Conservation (phyloP, 2,888 invertebrate genomes). For the Lithophane leautieri region DNA sequence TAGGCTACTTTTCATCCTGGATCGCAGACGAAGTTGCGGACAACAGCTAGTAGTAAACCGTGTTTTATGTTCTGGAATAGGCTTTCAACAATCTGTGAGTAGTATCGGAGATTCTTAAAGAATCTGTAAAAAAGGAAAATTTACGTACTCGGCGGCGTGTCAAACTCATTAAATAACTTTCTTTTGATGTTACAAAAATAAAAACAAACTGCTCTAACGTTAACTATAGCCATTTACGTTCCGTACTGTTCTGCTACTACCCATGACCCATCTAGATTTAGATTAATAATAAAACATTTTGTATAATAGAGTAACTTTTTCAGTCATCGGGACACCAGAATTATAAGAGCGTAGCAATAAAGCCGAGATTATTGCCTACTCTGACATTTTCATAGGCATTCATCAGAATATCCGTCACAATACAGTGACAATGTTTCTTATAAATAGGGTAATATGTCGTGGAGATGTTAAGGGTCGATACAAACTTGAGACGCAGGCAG, state of each 20-base stretch:
- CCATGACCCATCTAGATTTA: neutral
- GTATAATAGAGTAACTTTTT: conserved; percentile 29
- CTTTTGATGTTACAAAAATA: neutral
- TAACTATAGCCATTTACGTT: neutral
- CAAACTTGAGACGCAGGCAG: conserved; percentile 43
- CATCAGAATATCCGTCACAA: conserved; percentile 62
- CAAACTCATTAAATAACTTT: neutral
- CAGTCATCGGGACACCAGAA: conserved; percentile 30
- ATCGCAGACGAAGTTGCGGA: too few species aligned
- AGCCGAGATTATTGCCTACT: conserved; percentile 60
- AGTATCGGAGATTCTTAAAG: neutral
- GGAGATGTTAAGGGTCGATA: conserved; percentile 58
- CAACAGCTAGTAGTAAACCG: neutral
- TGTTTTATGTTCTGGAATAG: neutral
- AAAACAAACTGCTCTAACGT: neutral
- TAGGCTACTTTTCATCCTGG: too few species aligned
- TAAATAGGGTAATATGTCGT: conserved; percentile 66
- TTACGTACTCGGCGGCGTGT: too few species aligned
- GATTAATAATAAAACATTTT: conserved; percentile 26
- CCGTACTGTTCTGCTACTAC: neutral
- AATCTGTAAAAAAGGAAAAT: neutral
- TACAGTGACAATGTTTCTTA: conserved; percentile 65
- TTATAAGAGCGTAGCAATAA: conserved; percentile 57
- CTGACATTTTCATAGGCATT: conserved; percentile 67
- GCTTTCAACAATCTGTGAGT: neutral